Conservation (phyloP, 2,888 invertebrate species). For the Drosophila kuntzei region DNA sequence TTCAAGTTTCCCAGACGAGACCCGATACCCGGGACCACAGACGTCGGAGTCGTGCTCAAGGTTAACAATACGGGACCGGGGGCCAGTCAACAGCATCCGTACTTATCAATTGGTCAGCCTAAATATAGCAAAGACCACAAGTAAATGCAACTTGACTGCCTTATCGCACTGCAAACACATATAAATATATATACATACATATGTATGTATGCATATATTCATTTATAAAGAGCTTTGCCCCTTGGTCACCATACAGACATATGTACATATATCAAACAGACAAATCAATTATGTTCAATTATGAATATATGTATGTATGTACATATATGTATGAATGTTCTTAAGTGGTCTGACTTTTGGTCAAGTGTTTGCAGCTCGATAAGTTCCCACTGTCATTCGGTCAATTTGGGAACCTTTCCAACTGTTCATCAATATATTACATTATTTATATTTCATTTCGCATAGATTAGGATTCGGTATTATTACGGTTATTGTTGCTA, state of each 20-base stretch:
- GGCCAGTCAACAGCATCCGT: constrained; percentile 35
- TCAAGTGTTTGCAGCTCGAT: constrained; percentile 49
- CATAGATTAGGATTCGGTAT: constrained; percentile 30
- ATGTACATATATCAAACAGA: constrained; percentile 56
- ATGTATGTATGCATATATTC: constrained; percentile 1
- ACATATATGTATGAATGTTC: constrained; percentile 43
- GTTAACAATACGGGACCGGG: constrained; percentile 56
- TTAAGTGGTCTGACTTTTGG: constrained; percentile 46
- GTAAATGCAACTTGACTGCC: constrained; percentile 34
- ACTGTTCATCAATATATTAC: constrained; percentile 22
- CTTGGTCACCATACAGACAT: constrained; percentile 33
- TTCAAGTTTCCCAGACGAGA: constrained; percentile 37
- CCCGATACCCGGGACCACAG: constrained; percentile 4
- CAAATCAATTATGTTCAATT: constrained; percentile 75
- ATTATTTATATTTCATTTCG: constrained; percentile 11
- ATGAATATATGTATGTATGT: constrained; percentile 51
- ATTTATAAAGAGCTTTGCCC: constrained; percentile 13
- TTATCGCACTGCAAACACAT: constrained; percentile 45
- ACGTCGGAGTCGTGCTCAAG: constrained; percentile 64
- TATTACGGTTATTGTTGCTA: constrained; percentile 30
- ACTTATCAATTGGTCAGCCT: constrained; percentile 67
- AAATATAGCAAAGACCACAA: constrained; percentile 46
- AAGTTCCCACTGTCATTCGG: constrained; percentile 41
- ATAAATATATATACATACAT: constrained; percentile 24
- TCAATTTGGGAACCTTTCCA: constrained; percentile 42